phyloP scores from a whole-genome alignment of 2,797 vertebrate species.

The Chelmon rostratus region DNA sequence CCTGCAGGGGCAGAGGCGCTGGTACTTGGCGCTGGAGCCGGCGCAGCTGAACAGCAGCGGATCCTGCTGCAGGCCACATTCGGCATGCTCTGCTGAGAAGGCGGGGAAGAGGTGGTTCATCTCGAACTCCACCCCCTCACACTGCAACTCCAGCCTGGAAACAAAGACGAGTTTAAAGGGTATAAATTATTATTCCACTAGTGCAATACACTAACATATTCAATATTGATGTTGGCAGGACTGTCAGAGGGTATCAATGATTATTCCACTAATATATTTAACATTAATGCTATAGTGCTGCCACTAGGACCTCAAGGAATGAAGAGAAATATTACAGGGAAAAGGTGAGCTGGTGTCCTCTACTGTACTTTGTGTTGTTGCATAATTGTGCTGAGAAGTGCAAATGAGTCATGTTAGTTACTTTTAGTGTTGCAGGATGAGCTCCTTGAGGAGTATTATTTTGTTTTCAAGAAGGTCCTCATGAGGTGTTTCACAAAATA shows the following conservation, averaged over 20 bases:
- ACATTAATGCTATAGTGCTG: constrained; percentile 31
- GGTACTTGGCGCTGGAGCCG: constrained; percentile 89
- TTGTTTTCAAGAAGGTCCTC: constrained; percentile 4
- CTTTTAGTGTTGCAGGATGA: constrained; percentile 21
- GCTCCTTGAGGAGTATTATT: not conserved
- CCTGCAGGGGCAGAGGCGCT: constrained; percentile 94
- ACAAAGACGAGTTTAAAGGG: not conserved
- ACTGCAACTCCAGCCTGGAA: constrained; percentile 89
- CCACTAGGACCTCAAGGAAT: not conserved
- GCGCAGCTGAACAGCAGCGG: constrained; percentile 95
- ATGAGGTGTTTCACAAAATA: constrained; percentile 14
- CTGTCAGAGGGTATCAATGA: constrained; percentile 1
- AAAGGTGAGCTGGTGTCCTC: constrained; percentile 1
- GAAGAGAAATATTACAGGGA: constrained; percentile 16
- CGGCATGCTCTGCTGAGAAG: constrained; percentile 86
- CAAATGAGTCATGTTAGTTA: constrained; percentile 34
- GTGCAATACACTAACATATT: not conserved
- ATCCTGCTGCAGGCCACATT: constrained; percentile 95
- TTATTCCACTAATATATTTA: constrained; percentile 37
- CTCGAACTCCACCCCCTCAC: constrained; percentile 91
- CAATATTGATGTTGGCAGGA: constrained; percentile 9
- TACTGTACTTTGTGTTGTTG: constrained; percentile 14
- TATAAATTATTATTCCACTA: not conserved
- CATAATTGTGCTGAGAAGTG: constrained; percentile 21
- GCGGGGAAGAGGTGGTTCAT: constrained; percentile 95